Evolutionary conservation across 2,113 vertebrate genomes (phyloP), one percentile per base, ranked within the genome.

Genomic region (Cyprinodon variegatus): DNA sequence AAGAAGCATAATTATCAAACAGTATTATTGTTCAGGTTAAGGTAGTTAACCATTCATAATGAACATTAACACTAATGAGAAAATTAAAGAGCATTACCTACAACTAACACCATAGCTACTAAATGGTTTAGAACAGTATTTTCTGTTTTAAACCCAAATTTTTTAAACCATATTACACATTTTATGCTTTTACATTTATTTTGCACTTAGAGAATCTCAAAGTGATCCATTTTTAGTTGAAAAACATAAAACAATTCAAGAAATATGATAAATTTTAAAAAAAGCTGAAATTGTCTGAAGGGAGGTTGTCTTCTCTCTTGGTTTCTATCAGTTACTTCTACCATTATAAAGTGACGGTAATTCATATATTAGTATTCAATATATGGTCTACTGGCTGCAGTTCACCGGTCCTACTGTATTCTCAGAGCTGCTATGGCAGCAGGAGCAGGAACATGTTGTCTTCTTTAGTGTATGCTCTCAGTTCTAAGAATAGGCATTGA

Each of bases 401-500:
- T 90, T 88, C 79, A 87, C 78, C 74, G 29, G 81, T 78, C 81
- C 86, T 86, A n/a, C n/a, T n/a, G n/a, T n/a, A 84, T 87, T 89
- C 84, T 86, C 83, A 81, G 86, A 83, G 82, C 63, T 10, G 75
- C 61, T 81, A 61, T 84, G 76, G 36, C 39, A 74, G 82, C 84
- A 6, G 74, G 74, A 84, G 85, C 87, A 78, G 78, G 53, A 83
- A 83, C 86, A 84, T 74, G 83, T 84, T 88, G 77, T 76, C 88
- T 84, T 86, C 90, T 90, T 89, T 83, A 80, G 82, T 37, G 83
- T 77, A n/a, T 85, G 88, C 78, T 75, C 83, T 73, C 70, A 81
- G 75, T 85, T 78, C 88, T 91, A 91, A 91, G 92, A 91, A 91
- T 92, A 91, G 87, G 82, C 76, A 60, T 72, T 80, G 74, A 78